Evolutionary conservation across 2,888 invertebrate species (phyloP), one percentile per base, ranked within the genome.

Genomic region (Branchipolynoe longqiensis): DNA sequence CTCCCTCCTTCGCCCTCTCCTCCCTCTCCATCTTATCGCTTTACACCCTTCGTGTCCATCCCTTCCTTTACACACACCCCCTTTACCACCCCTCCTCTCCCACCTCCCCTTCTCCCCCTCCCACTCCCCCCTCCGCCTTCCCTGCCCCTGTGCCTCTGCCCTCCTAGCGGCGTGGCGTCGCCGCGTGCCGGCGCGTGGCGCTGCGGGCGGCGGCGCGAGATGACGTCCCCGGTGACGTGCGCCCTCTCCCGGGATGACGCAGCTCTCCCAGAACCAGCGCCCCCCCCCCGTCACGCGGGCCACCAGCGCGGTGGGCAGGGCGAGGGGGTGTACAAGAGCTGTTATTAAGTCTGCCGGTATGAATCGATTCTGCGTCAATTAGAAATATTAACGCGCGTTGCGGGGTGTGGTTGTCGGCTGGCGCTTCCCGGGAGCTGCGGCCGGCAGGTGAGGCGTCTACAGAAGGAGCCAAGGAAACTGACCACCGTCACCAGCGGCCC

Each of bases 331-430:
- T 8, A 48, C 8, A 48, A 18, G 48, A 18, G 48, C 48, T 12
- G 48, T 12, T 8, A 73, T 14, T 31, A 31, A 28, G 31, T 73
- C 22, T n/a, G 18, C 8, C 25, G 33, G 18, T 73, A 73, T 73
- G 73, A 73, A 31, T 73, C 73, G 8, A 73, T 73, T 73, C 73
- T 28, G 4, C 12, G 12, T 31, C 73, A 73, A 73, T 73, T 73
- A 73, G 38, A 73, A 73, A 73, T 73, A 73, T 73, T 73, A 73
- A 14, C 36, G 38, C 22, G 31, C 31, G 18, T 8, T 73, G 4
- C 8, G 18, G 18, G 12, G 6, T 73, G 4, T 48, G 48, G 48
- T 18, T 48, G 48, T 8, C 18, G 48, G 48, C 48, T 48, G 48
- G 8, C 18, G 48, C 18, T 48, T 8, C 8, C 48, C 8, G 48